These are phyloP conservation scores for Channa argus DNA, from an alignment of 2,113 vertebrate species.

Conservation along the genomic window DNA sequence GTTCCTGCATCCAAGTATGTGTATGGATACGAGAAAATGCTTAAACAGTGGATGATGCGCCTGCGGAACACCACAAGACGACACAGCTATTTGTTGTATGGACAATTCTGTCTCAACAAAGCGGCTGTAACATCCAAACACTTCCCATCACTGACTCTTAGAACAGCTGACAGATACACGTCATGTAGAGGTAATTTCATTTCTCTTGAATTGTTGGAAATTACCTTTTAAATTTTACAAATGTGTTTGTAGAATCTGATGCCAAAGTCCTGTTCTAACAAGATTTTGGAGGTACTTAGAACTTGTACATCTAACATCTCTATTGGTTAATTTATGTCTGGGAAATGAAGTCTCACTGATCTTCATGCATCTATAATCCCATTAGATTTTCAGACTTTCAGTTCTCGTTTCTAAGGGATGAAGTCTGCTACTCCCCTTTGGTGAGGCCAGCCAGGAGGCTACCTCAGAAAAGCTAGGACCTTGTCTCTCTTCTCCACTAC, in stretches of 20 bases:
- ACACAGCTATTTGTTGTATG: conserved; percentile 17
- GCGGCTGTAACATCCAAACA: background rate
- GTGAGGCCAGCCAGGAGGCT: conserved; percentile 49
- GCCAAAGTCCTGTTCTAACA: background rate
- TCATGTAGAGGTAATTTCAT: background rate
- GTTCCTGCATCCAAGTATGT: conserved; percentile 19
- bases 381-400: conserved; percentile 46
- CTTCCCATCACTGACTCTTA: conserved; percentile 6
- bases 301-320: conserved; percentile 3
- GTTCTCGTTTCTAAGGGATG: conserved; percentile 20
- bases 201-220: no score
- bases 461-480: conserved; percentile 49
- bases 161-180: background rate
- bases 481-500: conserved; percentile 33
- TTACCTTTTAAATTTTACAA: no score
- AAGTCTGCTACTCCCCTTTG: conserved; percentile 15
- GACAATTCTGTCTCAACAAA: conserved; percentile 39
- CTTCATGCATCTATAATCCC: conserved; percentile 64
- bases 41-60: conserved; percentile 27
- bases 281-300: background rate
- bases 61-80: conserved; percentile 32
- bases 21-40: conserved; percentile 25
- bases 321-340: conserved; percentile 65
- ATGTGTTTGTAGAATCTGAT: background rate
- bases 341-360: conserved; percentile 63